Base-by-base conservation (phyloP, 2,113 vertebrate genomes). In the Zootoca vivipara region DNA sequence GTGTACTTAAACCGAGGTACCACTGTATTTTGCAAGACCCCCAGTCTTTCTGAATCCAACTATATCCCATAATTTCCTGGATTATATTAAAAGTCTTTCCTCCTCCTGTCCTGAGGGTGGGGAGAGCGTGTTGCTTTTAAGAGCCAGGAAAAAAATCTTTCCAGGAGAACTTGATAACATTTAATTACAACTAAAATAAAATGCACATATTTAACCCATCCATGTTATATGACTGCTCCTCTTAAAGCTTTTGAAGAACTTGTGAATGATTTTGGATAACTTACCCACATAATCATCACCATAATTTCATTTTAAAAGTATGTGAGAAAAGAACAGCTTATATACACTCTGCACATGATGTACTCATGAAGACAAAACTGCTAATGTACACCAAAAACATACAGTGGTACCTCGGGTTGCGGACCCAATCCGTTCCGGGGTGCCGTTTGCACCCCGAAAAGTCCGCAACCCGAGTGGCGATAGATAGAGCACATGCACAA, bases 51-150 rank as follows among this genome's bases (percentile, higher is more conserved):
- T 65, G 26, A 65, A 65, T 42, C 38, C 22, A 65, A 40, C 12
- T 24, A 64, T 77, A 77, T 33, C 8, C 28, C 28, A 52, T 20
- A 83, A 30, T 16, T 82, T 18, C 26, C 64, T 2, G 7, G 0
- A 10, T 0, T 72, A 24, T 52, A 0, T 1, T 33, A 4, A 1
- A 12, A 38, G 52, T 30, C 81, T 62, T 12, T 89, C 33, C 56
- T 79, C 15, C 30, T 28, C 38, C 42, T 79, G n/a, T 12, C n/a
- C 7, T 62, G 46, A n/a, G 46, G 10, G 46, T 1, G 0, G 1
- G 26, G 0, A 0, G 12, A 56, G 1, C 9, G 40, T 64, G 2
- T 38, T 42, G 52, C 20, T n/a, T 58, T 24, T 46, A 62, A 26
- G 15, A 73, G 30, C 3, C n/a, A 90, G 40, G 38, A 52, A 38